Conservation (phyloP, 2,888 invertebrate species). For the Noctua janthina region DNA sequence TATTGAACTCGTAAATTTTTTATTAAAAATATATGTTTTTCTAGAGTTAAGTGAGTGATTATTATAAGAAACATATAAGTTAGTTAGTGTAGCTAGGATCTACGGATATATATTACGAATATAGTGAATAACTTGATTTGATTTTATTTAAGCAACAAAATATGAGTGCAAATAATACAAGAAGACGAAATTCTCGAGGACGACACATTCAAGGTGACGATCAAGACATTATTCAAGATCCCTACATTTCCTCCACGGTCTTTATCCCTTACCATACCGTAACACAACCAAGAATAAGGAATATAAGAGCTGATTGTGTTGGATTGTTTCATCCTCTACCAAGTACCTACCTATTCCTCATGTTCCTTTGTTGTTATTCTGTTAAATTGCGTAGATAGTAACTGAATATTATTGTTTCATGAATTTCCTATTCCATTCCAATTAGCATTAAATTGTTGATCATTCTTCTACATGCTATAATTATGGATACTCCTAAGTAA, state of each 20-base stretch:
- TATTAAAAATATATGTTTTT: constrained; percentile 48
- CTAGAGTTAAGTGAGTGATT: constrained; percentile 48
- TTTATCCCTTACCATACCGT: constrained; percentile 69
- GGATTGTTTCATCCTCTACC: constrained; percentile 79
- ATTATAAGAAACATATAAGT: constrained; percentile 35
- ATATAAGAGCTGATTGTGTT: constrained; percentile 75
- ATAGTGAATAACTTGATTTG: constrained; percentile 45
- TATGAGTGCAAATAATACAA: constrained; percentile 74
- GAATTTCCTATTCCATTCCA: constrained; percentile 18
- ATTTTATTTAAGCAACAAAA: constrained; percentile 65
- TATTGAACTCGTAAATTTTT: constrained; percentile 41
- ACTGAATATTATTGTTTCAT: constrained; percentile 28
- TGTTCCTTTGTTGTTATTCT: constrained; percentile 58
- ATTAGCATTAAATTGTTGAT: constrained; percentile 11
- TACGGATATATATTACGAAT: constrained; percentile 21
- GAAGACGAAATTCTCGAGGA: constrained; percentile 68
- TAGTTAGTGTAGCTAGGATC: constrained; percentile 33
- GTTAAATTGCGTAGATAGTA: constrained; percentile 50
- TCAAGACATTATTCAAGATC: constrained; percentile 79
- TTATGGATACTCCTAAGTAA: neutral
- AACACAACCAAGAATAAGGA: constrained; percentile 77
- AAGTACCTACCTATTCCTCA: constrained; percentile 81
- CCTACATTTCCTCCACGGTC: constrained; percentile 83
- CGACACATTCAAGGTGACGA: constrained; percentile 78
- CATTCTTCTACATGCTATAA: neutral